phyloP scores from a whole-genome alignment of 1,140 invertebrate genomes.

The Plectrocnemia conspersa region DNA sequence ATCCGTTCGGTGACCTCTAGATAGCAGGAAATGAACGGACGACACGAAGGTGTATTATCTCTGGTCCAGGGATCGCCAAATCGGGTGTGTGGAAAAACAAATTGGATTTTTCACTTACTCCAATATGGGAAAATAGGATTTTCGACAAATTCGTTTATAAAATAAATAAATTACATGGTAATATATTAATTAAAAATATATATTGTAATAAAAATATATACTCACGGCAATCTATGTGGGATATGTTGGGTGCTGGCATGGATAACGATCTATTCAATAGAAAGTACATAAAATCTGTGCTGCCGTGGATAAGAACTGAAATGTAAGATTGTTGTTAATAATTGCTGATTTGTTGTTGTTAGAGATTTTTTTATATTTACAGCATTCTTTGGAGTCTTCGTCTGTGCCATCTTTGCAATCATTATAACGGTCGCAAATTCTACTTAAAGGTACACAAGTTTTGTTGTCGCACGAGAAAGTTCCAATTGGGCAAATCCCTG shows the following conservation, averaged over 20 bases:
- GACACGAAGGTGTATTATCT: too few species aligned
- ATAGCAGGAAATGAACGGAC: too few species aligned
- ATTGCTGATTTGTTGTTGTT: not conserved
- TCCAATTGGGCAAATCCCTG: slow-evolving; percentile 56
- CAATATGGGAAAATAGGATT: too few species aligned
- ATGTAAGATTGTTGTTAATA: not conserved
- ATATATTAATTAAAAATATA: too few species aligned
- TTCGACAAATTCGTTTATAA: too few species aligned
- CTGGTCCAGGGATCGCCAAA: too few species aligned
- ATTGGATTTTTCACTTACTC: too few species aligned
- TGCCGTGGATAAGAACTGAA: not conserved
- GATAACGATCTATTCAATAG: not conserved
- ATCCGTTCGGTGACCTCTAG: too few species aligned
- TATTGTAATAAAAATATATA: too few species aligned
- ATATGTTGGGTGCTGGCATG: not conserved
- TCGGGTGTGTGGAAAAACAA: too few species aligned
- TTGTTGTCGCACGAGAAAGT: slow-evolving; percentile 64
- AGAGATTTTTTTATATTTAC: slow-evolving; percentile 2
- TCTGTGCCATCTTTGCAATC: slow-evolving; percentile 70
- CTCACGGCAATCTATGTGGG: not conserved
- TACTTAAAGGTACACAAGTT: slow-evolving; percentile 63
- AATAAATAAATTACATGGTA: too few species aligned
- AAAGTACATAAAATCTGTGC: not conserved
- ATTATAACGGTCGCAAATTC: slow-evolving; percentile 58
- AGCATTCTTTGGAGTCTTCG: slow-evolving; percentile 42